These are phyloP conservation scores for Sitobion miscanthi DNA, from an alignment of 1,140 invertebrate genomes.

Conservation along the genomic window DNA sequence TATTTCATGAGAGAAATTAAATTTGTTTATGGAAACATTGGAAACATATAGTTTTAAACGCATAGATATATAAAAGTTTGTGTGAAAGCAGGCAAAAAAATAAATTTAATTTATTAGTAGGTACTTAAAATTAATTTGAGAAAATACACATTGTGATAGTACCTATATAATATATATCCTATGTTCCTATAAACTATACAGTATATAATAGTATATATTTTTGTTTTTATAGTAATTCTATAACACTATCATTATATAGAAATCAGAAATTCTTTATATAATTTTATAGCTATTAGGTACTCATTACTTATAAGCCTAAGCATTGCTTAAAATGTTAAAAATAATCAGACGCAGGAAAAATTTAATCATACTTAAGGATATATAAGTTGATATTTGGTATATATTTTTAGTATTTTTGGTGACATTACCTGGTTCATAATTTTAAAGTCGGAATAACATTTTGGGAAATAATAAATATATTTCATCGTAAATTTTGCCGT, in stretches of 20 bases:
- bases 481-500: neutral
- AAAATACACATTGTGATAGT: too few relatives aligned
- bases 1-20: too few relatives aligned
- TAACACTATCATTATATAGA: neutral
- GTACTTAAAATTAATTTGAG: too few relatives aligned
- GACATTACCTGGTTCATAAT: neutral
- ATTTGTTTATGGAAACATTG: too few relatives aligned
- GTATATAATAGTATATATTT: neutral
- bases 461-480: neutral
- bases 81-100: too few relatives aligned
- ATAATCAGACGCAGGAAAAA: neutral
- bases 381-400: neutral
- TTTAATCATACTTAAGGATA: neutral
- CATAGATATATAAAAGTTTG: too few relatives aligned
- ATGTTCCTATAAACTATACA: too few relatives aligned
- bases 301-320: neutral
- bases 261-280: neutral
- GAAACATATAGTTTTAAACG: too few relatives aligned
- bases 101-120: too few relatives aligned
- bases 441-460: constrained; percentile 18
- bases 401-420: neutral
- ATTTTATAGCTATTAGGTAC: neutral
- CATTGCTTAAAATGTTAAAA: neutral
- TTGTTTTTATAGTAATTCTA: neutral
- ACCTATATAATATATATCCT: too few relatives aligned